phyloP scores from a whole-genome alignment of 2,113 vertebrate genomes.

The Malurus cyaneus region DNA sequence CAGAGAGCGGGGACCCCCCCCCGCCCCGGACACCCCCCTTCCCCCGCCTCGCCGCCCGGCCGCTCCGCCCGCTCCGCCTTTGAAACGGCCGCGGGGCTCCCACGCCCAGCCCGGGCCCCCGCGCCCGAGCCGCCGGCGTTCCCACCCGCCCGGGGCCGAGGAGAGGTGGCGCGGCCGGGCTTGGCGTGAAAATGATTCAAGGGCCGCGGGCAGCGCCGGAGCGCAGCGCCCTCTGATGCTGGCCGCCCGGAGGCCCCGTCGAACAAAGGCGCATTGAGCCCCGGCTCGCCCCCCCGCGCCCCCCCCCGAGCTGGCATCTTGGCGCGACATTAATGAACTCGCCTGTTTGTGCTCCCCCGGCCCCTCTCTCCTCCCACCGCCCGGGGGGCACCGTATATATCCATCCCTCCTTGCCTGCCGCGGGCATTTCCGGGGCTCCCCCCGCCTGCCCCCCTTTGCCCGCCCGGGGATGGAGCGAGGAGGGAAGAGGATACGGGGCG shows the following conservation, averaged over 20 bases:
- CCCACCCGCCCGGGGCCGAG: constrained; percentile 25
- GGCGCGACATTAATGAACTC: constrained; percentile 85
- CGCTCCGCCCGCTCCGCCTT: neutral
- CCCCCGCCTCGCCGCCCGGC: neutral
- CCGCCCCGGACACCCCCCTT: neutral
- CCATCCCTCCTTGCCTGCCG: constrained; percentile 53
- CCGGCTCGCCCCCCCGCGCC: constrained; percentile 24
- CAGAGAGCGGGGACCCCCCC: neutral
- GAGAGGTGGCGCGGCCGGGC: constrained; percentile 75
- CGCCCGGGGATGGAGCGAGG: neutral
- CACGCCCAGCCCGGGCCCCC: neutral
- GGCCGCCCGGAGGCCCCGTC: constrained; percentile 75
- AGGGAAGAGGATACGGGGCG: neutral
- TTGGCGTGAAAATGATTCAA: constrained; percentile 89
- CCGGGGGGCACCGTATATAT: constrained; percentile 84
- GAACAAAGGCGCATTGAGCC: constrained; percentile 53
- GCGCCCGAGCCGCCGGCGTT: constrained; percentile 9
- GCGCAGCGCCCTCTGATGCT: constrained; percentile 84
- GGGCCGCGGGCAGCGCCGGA: constrained; percentile 81
- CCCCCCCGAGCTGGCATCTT: constrained; percentile 63
- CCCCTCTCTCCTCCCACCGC: constrained; percentile 69
- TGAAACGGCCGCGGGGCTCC: neutral
- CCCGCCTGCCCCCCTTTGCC: neutral
- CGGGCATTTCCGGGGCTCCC: constrained; percentile 42
- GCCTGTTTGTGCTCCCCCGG: constrained; percentile 84